Conservation (phyloP, 2,797 vertebrate species). For the Antrozous pallidus region DNA sequence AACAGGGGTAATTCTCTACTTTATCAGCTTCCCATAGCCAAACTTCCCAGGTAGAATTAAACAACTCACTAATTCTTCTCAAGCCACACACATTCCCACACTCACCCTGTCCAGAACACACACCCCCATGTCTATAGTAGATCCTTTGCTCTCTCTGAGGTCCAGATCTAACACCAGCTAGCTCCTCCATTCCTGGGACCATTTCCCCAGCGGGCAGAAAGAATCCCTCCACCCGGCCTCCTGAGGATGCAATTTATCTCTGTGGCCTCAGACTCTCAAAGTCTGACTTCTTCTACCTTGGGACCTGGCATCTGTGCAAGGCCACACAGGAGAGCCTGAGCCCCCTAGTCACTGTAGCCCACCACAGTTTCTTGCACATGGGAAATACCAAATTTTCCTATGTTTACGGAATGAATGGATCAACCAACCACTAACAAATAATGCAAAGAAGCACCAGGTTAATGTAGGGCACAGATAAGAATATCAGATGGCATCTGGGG, state of each 20-base stretch:
- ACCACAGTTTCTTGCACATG: accelerated
- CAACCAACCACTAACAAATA: background rate
- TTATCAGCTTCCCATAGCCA: accelerated
- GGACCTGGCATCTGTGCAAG: too few relatives aligned
- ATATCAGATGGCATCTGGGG: too few relatives aligned
- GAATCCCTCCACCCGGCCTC: background rate
- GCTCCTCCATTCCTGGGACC: accelerated
- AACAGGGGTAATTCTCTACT: accelerated
- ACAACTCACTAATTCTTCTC: too few relatives aligned
- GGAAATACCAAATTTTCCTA: background rate
- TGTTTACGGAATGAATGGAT: background rate
- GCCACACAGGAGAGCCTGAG: background rate
- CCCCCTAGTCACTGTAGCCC: accelerated
- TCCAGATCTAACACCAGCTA: background rate
- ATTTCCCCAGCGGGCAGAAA: background rate
- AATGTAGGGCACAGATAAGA: too few relatives aligned
- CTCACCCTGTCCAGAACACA: background rate
- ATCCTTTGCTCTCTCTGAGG: background rate
- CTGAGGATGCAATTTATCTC: background rate
- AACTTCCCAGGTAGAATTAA: accelerated
- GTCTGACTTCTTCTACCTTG: background rate
- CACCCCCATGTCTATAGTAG: background rate
- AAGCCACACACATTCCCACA: accelerated
- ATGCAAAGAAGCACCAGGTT: background rate
- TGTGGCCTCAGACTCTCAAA: accelerated